A percentile compares a stretch with the other conserved stretches of the same genome.
Conservation (phyloP, 2,113 vertebrate genomes). For the Chloropsis hardwickii region DNA sequence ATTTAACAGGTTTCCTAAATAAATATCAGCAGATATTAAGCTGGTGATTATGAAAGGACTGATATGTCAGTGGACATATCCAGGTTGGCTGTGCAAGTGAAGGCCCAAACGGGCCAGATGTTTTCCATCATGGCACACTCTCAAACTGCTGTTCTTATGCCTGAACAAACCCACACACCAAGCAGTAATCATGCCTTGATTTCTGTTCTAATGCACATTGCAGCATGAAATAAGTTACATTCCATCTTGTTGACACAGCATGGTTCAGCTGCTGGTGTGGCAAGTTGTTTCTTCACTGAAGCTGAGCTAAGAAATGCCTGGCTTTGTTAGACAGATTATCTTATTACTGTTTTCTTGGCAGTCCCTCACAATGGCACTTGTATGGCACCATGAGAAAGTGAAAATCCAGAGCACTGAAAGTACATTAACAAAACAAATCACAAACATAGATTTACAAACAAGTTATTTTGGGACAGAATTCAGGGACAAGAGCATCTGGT, state of each 20-base stretch:
- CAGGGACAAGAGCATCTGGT: neutral
- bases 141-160: neutral
- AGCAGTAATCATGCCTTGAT: neutral
- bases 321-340: constrained; percentile 35
- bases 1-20: neutral
- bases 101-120: constrained; percentile 42
- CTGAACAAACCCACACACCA: constrained; percentile 3
- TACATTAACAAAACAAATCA: neutral
- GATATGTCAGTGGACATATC: neutral
- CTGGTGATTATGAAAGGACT: constrained; percentile 1
- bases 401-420: constrained; percentile 12
- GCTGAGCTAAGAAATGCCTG: constrained; percentile 52
- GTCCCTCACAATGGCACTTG: neutral
- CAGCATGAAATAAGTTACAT: constrained; percentile 60
- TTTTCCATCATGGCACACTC: constrained; percentile 36
- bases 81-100: neutral
- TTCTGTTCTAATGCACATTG: constrained; percentile 40
- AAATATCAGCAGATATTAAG: neutral
- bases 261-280: constrained; percentile 48
- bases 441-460: neutral
- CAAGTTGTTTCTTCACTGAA: constrained; percentile 52
- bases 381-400: constrained; percentile 6
- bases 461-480: neutral
- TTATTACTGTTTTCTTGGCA: constrained; percentile 55
- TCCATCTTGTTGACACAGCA: constrained; percentile 58